Percentiles rank a stretch among this genome's conserved stretches.
Evolutionary conservation across 2,797 vertebrate genomes (phyloP).

Genomic region (Uromys caudimaculatus): DNA sequence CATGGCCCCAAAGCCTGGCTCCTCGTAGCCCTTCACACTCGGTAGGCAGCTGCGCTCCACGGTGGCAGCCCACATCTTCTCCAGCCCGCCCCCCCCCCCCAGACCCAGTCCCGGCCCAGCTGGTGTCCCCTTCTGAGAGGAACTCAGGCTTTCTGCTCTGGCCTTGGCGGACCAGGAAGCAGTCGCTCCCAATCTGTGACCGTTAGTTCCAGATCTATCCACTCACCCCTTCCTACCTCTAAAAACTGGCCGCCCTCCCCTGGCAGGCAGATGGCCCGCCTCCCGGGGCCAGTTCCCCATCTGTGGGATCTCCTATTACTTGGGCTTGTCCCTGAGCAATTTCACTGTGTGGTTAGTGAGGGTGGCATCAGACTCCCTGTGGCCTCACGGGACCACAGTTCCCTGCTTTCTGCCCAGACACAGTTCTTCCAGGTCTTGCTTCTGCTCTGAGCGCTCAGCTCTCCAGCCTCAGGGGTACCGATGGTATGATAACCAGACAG

Average conservation of each 20-base stretch:
- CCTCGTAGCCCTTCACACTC: slow-evolving; percentile 53
- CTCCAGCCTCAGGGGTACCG: not conserved
- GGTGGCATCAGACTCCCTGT: not conserved
- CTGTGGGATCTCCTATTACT: not conserved
- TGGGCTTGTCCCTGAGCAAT: not conserved
- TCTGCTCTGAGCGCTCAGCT: not conserved
- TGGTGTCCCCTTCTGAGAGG: not conserved
- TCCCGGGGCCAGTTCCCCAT: not conserved
- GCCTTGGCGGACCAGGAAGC: not conserved
- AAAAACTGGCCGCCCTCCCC: not conserved
- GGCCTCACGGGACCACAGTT: not conserved
- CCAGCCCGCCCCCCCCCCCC: not conserved
- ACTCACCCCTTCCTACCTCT: not conserved
- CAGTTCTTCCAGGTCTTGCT: not conserved
- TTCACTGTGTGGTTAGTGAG: not conserved
- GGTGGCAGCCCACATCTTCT: not conserved
- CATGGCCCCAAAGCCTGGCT: slow-evolving; percentile 68
- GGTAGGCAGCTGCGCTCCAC: not conserved
- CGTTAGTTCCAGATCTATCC: not conserved
- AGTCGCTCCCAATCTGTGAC: not conserved
- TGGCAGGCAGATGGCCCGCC: not conserved
- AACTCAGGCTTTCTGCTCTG: not conserved
- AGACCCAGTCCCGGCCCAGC: not conserved
- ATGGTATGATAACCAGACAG: no score
- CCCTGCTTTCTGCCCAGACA: not conserved